Percentiles rank a stretch among this genome's conserved stretches.
Evolutionary conservation across 1,140 invertebrate genomes (phyloP).

Genomic region (Triops longicaudatus): DNA sequence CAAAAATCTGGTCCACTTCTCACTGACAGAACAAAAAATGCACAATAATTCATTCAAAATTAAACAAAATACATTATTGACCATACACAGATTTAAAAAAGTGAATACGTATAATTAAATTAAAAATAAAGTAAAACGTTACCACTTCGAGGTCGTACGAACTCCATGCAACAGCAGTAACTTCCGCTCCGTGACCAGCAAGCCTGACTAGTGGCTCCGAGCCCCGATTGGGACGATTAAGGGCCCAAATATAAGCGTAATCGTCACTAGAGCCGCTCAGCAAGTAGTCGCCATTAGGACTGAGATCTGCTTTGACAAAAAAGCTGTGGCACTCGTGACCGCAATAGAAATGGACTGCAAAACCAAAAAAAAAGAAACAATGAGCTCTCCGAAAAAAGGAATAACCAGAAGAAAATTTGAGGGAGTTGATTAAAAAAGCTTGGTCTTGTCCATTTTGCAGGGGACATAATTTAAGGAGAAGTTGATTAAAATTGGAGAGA

Average conservation of each 20-base stretch:
- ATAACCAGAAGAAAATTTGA: slow-evolving; percentile 22
- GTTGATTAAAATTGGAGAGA: slow-evolving; percentile 7
- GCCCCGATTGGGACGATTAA: slow-evolving; percentile 41
- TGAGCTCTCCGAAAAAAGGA: slow-evolving; percentile 32
- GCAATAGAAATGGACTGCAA: slow-evolving; percentile 38
- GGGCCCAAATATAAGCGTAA: slow-evolving; percentile 70
- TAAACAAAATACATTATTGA: too few relatives aligned
- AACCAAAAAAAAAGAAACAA: slow-evolving; percentile 31
- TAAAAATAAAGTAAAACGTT: slow-evolving; percentile 21
- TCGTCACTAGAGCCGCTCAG: slow-evolving; percentile 75
- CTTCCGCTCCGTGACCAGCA: slow-evolving; percentile 66
- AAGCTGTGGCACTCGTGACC: slow-evolving; percentile 68
- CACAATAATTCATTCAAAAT: too few relatives aligned
- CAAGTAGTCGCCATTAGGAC: slow-evolving; percentile 66
- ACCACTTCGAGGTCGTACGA: slow-evolving; percentile 44
- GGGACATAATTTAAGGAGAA: background rate
- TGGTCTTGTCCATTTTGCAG: background rate
- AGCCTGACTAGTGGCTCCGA: slow-evolving; percentile 53
- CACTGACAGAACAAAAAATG: too few relatives aligned
- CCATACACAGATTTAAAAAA: too few relatives aligned
- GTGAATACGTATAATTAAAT: background rate
- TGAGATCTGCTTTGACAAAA: slow-evolving; percentile 71
- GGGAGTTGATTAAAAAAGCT: slow-evolving; percentile 24
- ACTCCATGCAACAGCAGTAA: slow-evolving; percentile 74
- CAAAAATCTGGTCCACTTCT: too few relatives aligned